Percentiles rank a stretch among this genome's conserved stretches.
Evolutionary conservation across 1,140 invertebrate genomes (phyloP).

Genomic region (Philopotamus ludificatus): DNA sequence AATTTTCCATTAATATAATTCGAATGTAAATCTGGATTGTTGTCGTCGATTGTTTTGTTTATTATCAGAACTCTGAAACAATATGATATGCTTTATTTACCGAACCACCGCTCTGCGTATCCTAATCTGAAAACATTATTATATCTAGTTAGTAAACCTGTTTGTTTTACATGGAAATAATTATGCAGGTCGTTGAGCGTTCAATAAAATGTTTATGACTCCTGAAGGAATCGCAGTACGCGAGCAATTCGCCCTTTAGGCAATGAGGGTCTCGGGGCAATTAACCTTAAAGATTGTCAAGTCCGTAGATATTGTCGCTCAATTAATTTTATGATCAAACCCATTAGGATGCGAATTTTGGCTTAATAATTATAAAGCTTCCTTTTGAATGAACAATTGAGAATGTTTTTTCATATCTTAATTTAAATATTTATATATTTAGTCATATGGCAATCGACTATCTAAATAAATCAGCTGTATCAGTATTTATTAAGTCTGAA

Average conservation of each 20-base stretch:
- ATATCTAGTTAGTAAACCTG: no score
- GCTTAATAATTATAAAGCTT: neutral
- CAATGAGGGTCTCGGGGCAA: constrained; percentile 14
- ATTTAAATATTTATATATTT: neutral
- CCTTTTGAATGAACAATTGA: neutral
- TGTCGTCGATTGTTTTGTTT: no score
- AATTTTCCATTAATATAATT: no score
- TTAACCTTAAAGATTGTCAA: constrained; percentile 21
- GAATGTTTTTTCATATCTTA: neutral
- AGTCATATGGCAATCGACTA: neutral
- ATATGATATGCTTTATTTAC: no score
- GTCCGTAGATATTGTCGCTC: constrained; percentile 15
- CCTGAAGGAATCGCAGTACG: constrained; percentile 7
- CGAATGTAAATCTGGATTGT: no score
- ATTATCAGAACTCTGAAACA: no score
- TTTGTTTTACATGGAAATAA: no score
- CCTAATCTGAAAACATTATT: no score
- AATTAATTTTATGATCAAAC: constrained; percentile 22
- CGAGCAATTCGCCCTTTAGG: constrained; percentile 14
- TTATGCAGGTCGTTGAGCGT: neutral
- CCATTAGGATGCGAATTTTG: constrained; percentile 7
- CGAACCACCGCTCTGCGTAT: no score
- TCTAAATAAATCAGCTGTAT: no score
- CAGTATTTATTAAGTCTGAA: no score
- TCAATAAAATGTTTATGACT: constrained; percentile 2